Evolutionary conservation across 2,888 invertebrate species (phyloP).

Genomic region (Petrolisthes cinctipes): DNA sequence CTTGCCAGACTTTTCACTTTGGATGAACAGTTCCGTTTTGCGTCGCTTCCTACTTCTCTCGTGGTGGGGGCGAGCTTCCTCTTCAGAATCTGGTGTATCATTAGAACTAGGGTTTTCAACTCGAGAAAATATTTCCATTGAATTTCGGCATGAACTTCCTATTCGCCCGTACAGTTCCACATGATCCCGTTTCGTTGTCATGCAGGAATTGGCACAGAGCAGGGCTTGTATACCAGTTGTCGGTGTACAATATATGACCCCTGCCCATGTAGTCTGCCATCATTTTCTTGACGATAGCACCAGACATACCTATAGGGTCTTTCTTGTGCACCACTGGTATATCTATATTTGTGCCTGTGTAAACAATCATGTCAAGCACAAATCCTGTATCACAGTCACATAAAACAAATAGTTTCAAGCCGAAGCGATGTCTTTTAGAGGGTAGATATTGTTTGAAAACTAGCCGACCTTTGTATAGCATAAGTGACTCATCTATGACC

Average conservation of each 20-base stretch:
- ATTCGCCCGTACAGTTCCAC: conserved; percentile 13
- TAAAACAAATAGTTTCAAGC: conserved; percentile 11
- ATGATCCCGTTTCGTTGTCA: not conserved
- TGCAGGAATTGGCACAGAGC: conserved; percentile 1
- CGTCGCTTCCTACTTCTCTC: not conserved
- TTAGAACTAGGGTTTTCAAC: not conserved
- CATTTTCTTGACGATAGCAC: not conserved
- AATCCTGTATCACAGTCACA: conserved; percentile 28
- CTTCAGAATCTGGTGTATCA: not conserved
- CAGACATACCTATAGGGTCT: not conserved
- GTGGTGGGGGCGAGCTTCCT: not conserved
- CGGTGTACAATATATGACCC: conserved; percentile 9
- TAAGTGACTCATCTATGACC: conserved; percentile 4
- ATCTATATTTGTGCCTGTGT: not conserved
- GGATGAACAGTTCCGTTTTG: not conserved
- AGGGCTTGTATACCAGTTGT: conserved; percentile 26
- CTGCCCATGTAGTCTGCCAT: not conserved
- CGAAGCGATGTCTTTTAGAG: conserved; percentile 2
- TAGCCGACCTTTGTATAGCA: not conserved
- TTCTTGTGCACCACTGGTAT: not conserved
- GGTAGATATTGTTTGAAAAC: conserved; percentile 20
- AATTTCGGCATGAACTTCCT: conserved; percentile 27
- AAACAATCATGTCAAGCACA: conserved; percentile 8
- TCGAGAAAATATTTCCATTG: not conserved
- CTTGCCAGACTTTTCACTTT: not conserved